Evolutionary conservation across 2,113 vertebrate genomes (phyloP).

Genomic region (Vulpes ferrilata): DNA sequence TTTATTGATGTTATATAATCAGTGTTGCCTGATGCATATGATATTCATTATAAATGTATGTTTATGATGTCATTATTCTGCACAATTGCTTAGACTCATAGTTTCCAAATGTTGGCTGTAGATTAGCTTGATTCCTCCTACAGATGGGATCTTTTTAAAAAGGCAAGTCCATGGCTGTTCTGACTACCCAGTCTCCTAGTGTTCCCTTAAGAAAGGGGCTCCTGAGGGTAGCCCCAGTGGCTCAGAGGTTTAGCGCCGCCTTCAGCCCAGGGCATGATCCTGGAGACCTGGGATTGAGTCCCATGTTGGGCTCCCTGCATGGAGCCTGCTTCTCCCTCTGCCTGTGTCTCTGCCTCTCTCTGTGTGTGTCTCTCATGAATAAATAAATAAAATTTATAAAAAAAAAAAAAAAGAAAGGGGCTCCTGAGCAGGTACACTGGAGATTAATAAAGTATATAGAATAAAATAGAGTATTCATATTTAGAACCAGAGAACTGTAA

Average conservation of each 20-base stretch:
- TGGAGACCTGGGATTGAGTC: too few relatives aligned
- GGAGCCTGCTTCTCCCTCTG: too few relatives aligned
- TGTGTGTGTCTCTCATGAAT: too few relatives aligned
- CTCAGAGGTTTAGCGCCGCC: too few relatives aligned
- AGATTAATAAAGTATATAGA: not conserved
- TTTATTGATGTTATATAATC: conserved; percentile 54
- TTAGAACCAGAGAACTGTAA: not conserved
- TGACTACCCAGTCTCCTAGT: not conserved
- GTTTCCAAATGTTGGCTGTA: conserved; percentile 39
- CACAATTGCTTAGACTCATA: not conserved
- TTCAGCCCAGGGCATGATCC: too few relatives aligned
- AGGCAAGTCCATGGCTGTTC: not conserved
- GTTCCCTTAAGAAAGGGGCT: not conserved
- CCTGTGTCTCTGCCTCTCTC: too few relatives aligned
- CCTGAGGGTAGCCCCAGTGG: not conserved
- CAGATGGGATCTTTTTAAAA: not conserved
- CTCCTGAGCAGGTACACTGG: not conserved
- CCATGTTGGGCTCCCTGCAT: too few relatives aligned
- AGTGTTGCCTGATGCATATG: not conserved
- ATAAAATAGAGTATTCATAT: not conserved
- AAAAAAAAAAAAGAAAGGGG: not conserved
- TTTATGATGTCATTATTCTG: conserved; percentile 42
- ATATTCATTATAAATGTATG: conserved; percentile 13
- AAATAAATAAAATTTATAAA: too few relatives aligned
- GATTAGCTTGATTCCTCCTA: not conserved